Conservation (phyloP, 2,797 vertebrate genomes). For the Sebastes nivosus region DNA sequence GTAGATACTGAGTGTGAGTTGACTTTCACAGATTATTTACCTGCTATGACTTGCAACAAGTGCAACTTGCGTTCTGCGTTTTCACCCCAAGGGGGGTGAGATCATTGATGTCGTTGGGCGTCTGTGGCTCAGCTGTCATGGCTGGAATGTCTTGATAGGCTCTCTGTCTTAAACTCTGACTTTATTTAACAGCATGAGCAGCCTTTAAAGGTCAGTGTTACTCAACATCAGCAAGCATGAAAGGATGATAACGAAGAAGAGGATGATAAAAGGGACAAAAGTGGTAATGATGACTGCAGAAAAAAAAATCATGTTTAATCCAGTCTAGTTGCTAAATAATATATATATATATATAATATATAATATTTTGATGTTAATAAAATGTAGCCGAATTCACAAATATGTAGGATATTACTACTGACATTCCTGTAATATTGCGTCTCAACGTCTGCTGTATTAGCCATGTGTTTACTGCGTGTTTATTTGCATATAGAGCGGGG, state of each 20-base stretch:
- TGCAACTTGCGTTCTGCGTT: not conserved
- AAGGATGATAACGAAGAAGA: not conserved
- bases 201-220: constrained; percentile 13
- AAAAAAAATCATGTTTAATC: not conserved
- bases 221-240: not conserved
- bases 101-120: constrained; percentile 11
- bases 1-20: not conserved
- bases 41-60: constrained; percentile 20
- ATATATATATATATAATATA: not conserved
- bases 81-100: not conserved
- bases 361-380: too few species aligned
- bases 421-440: too few species aligned
- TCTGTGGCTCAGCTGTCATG: constrained; percentile 16
- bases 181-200: not conserved
- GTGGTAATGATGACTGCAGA: not conserved
- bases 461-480: too few species aligned
- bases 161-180: not conserved
- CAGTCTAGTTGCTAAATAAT: not conserved
- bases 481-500: too few species aligned
- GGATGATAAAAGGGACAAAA: not conserved
- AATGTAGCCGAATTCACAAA: too few species aligned
- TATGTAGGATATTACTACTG: too few species aligned
- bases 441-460: too few species aligned
- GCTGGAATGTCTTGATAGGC: constrained; percentile 7
- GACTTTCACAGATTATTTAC: not conserved